Base-by-base conservation (phyloP, 2,797 vertebrate genomes). In the Sternotherus odoratus region DNA sequence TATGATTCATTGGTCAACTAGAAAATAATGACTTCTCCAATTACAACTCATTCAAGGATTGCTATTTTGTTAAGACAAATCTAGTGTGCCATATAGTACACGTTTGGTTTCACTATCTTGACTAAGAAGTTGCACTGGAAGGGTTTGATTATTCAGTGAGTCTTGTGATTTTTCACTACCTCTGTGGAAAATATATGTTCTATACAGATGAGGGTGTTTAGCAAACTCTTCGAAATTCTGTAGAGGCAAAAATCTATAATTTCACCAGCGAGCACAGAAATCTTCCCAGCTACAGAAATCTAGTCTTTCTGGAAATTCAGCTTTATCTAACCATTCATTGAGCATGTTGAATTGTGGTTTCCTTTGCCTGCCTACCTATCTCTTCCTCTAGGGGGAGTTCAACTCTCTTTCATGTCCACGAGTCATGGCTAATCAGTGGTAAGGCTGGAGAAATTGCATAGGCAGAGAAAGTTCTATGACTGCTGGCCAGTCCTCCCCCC, bases 201-300 rank as follows among this genome's bases (percentile, higher is more conserved):
- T 17, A 8, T 66, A 66, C 12, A 26, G 33, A 66, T 36, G 30
- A 66, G 63, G 63, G 69, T n/a, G 54, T 30, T 56, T 46, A 54
- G 23, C 39, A 49, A 0, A 13, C 4, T 17, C 36, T 21, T 85
- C 53, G 84, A 49, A 79, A 7, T 72, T 83, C 51, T 85, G 51
- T 1, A 0, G 66, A 81, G 28, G 74, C 57, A 66, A 60, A 60
- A 75, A 48, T 23, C 19, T 36, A 36, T 36, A 16, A 66, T 66
- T 66, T 66, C 8, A 8, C 63, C 16, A 66, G 17, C 46, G 69
- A 46, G 89, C 63, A 88, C 46, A 46, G 77, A 56, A 88, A 49
- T 66, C 53, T 60, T 91, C 48, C 82, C 75, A 82, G 86, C 74
- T 84, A 78, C 63, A 89, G 82, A 86, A 6, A 36, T 72, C 56